Evolutionary conservation across 35 echinoderm and acorn worm genomes (phyloP), one percentile per base, ranked within the genome.

Genomic region (Anneissia japonica): DNA sequence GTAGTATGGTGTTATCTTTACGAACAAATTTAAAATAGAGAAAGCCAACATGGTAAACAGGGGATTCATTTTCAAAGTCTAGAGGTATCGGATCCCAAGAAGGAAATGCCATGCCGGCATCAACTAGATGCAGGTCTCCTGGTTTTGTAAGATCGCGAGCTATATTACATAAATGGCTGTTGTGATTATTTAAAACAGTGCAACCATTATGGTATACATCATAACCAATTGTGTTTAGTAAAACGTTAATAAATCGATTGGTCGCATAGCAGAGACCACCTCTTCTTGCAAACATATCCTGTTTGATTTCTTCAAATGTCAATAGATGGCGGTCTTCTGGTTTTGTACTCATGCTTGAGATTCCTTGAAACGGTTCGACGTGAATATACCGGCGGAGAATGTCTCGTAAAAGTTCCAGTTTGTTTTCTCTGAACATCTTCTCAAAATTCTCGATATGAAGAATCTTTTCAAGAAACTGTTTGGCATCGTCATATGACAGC

Each of bases 291-390:
- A 6, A 84, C 39, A 84, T 64, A 40, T 84, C 82, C 46, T 84
- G 29, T 35, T 72, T 84, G 29, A 84, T 51, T 34, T 84, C 82
- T 23, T 84, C 5, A n/a, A 84, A 31, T 28, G 82, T 30, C 31
- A 40, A 40, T 3, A 84, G 82, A 51, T 84, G 82, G 9, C 82
- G 37, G 0, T 84, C 29, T 32, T 84, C 28, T 34, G 45, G 82
- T 11, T 13, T 40, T 21, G 46, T 64, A 32, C 19, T 32, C 2
- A 72, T 19, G 30, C 13, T 64, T 19, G 28, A 46, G 41, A 84
- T n/a, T 4, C 31, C 31, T 32, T 84, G 82, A 33, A 32, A 84
- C 26, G 82, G 82, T 40, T 51, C 31, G 17, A 45, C 40, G 16
- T 45, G 40, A 7, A 45, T 7, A 16, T 7, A 45, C 40, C 16